phyloP scores from a whole-genome alignment of 1,140 invertebrate species.

The Papilio machaon region DNA sequence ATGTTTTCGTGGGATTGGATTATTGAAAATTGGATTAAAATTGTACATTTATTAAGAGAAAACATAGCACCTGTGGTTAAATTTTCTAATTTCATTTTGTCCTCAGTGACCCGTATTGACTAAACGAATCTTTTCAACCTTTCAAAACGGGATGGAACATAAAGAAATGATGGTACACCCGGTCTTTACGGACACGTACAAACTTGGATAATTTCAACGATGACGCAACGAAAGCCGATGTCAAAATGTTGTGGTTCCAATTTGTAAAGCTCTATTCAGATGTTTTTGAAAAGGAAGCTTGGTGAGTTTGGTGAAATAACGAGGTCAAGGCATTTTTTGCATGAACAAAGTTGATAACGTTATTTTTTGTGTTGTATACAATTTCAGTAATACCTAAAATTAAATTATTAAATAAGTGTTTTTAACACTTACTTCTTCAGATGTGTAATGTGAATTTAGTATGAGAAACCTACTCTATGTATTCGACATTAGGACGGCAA shows the following conservation, averaged over 20 bases:
- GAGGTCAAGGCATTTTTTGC: slow-evolving; percentile 9
- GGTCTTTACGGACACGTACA: not conserved
- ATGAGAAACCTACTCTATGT: no score
- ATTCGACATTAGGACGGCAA: no score
- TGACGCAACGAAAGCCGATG: slow-evolving; percentile 14
- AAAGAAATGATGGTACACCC: not conserved
- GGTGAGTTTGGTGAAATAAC: not conserved
- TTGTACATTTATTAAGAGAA: not conserved
- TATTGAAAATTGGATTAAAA: not conserved
- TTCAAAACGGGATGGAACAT: not conserved
- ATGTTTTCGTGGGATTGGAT: no score
- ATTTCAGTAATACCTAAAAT: not conserved
- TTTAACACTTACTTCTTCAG: no score
- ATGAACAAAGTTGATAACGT: not conserved
- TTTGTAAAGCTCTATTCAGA: slow-evolving; percentile 24
- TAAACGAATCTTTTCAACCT: slow-evolving; percentile 14
- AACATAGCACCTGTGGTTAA: not conserved
- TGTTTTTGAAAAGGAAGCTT: slow-evolving; percentile 17
- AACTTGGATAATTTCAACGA: slow-evolving; percentile 14
- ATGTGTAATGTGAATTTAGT: no score
- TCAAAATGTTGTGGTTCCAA: slow-evolving; percentile 22
- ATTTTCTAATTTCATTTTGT: not conserved
- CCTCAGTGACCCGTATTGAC: not conserved
- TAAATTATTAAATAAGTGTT: no score
- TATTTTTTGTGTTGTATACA: not conserved